These are phyloP conservation scores for Halocynthia roretzi DNA, from an alignment of 23 tunicate species.

Conservation along the genomic window DNA sequence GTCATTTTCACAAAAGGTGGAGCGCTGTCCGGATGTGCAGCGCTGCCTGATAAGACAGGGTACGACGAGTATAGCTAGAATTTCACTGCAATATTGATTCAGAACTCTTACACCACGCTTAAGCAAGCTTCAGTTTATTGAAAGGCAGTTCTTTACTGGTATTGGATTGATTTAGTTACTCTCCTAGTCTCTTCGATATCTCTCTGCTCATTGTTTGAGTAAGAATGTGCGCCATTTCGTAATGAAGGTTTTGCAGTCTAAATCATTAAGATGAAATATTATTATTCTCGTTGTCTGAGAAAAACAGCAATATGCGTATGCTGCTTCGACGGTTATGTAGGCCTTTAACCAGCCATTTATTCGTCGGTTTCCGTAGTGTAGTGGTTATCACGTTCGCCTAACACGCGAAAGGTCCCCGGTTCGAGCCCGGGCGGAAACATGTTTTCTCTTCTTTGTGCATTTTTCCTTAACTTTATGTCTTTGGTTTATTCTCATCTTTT, in stretches of 20 bases:
- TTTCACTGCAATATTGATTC: too few relatives aligned
- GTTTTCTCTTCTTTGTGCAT: background rate
- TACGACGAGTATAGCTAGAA: too few relatives aligned
- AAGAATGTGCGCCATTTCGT: constrained; percentile 59
- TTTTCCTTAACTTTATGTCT: background rate
- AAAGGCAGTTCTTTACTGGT: background rate
- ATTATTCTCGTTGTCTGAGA: too few relatives aligned
- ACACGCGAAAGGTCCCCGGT: constrained; percentile 84
- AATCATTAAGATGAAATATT: background rate
- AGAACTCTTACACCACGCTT: too few relatives aligned
- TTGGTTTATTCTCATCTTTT: too few relatives aligned
- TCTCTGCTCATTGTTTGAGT: constrained; percentile 60
- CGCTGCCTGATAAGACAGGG: too few relatives aligned
- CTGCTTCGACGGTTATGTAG: background rate
- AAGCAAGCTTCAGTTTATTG: too few relatives aligned
- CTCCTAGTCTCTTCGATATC: constrained; percentile 66
- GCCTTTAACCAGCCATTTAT: background rate
- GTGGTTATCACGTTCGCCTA: constrained; percentile 97
- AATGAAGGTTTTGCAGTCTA: constrained; percentile 66
- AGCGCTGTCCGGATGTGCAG: too few relatives aligned
- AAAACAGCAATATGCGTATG: background rate
- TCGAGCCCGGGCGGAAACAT: constrained; percentile 85
- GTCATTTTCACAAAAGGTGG: too few relatives aligned
- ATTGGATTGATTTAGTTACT: constrained; percentile 7
- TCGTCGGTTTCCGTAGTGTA: constrained; percentile 88